Conservation (phyloP, 2,888 invertebrate species). For the Cybosia mesomella region DNA sequence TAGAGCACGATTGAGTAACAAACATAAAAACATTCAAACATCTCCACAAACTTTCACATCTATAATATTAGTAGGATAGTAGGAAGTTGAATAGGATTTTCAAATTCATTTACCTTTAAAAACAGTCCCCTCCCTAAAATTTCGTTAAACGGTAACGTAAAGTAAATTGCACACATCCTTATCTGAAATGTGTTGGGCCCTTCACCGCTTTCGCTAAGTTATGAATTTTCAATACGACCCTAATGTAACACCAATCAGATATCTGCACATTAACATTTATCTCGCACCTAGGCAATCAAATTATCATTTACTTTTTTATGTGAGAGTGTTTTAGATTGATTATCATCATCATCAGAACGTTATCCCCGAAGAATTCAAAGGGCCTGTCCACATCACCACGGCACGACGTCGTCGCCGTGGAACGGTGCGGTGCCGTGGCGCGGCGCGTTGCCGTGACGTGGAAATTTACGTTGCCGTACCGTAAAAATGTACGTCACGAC, state of each 20-base stretch:
- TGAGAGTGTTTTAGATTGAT: neutral
- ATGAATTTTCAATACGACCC: constrained; percentile 70
- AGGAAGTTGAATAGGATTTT: too few relatives aligned
- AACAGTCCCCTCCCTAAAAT: constrained; percentile 37
- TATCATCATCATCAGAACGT: neutral
- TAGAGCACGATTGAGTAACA: too few relatives aligned
- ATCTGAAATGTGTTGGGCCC: constrained; percentile 57
- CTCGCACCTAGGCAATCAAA: constrained; percentile 36
- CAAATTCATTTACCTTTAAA: constrained; percentile 20
- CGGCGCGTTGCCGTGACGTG: too few relatives aligned
- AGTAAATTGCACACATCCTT: constrained; percentile 74
- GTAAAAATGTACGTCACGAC: too few relatives aligned
- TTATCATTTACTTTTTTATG: constrained; percentile 14
- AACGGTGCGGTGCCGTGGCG: too few relatives aligned
- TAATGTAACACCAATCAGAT: constrained; percentile 59
- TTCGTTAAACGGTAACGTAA: constrained; percentile 57
- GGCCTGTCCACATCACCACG: too few relatives aligned
- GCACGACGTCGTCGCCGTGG: too few relatives aligned
- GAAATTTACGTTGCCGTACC: too few relatives aligned
- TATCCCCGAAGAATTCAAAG: neutral
- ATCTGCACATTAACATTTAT: constrained; percentile 60
- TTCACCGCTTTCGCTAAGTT: constrained; percentile 62
- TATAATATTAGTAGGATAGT: too few relatives aligned
- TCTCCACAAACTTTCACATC: too few relatives aligned
- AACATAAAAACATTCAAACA: too few relatives aligned